Conservation (phyloP, 2,113 vertebrate species). For the Chionodraco myersi region DNA sequence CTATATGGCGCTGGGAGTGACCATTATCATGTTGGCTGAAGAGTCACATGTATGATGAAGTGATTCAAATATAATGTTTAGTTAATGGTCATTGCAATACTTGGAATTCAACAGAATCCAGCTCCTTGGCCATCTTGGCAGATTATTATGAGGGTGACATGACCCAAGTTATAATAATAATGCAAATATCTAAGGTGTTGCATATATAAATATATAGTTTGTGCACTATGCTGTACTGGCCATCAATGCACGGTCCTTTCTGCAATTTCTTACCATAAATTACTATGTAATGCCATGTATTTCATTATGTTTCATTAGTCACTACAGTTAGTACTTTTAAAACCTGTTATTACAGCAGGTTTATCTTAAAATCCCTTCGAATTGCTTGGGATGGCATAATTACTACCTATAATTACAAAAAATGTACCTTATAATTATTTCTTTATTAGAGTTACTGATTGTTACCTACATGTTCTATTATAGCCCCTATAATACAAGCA, state of each 20-base stretch:
- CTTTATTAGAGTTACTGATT: neutral
- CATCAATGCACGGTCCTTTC: neutral
- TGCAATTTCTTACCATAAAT: neutral
- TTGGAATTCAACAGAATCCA: conserved; percentile 26
- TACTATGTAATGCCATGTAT: neutral
- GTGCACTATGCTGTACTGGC: neutral
- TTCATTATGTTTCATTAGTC: neutral
- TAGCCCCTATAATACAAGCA: neutral
- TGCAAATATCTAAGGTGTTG: neutral
- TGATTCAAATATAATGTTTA: conserved; percentile 66
- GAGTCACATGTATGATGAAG: conserved; percentile 57
- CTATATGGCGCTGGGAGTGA: neutral
- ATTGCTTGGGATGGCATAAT: too few species aligned
- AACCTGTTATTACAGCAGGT: neutral
- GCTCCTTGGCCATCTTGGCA: neutral
- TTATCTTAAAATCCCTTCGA: neutral
- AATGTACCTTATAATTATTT: neutral
- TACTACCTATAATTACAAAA: neutral
- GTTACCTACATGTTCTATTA: neutral
- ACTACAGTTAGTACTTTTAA: neutral
- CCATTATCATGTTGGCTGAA: conserved; percentile 60
- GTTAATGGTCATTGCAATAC: conserved; percentile 57
- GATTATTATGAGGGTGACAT: conserved; percentile 3
- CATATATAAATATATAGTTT: neutral
- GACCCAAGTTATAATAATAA: neutral